Evolutionary conservation across 2,888 invertebrate genomes (phyloP).

Genomic region (Xanthorhoe spadicearia): DNA sequence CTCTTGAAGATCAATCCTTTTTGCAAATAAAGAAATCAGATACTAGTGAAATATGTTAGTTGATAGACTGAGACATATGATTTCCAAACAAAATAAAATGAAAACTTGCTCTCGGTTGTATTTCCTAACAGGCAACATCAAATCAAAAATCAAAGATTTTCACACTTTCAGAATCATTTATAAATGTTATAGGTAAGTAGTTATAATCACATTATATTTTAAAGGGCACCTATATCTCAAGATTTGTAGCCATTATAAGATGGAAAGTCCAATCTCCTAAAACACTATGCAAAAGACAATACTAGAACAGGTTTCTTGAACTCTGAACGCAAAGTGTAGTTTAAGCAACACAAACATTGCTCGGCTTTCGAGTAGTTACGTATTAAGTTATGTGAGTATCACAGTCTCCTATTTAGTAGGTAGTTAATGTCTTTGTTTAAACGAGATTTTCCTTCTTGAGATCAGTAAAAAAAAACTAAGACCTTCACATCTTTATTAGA

Average conservation of each 20-base stretch:
- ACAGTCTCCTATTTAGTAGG: background rate
- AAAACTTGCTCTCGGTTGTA: too few species aligned
- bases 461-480: too few species aligned
- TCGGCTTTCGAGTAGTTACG: background rate
- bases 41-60: too few species aligned
- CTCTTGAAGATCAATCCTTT: background rate
- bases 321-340: constrained; percentile 13
- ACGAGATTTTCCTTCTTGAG: background rate
- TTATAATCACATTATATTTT: too few species aligned
- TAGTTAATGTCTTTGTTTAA: background rate
- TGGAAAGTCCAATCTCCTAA: constrained; percentile 14
- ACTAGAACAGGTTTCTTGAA: background rate
- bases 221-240: background rate
- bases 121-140: too few species aligned
- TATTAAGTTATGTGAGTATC: too few species aligned
- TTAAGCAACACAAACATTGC: constrained; percentile 11
- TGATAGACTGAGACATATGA: too few species aligned
- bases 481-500: too few species aligned
- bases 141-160: background rate
- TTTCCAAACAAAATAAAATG: too few species aligned
- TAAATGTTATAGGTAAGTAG: background rate
- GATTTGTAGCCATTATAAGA: constrained; percentile 1
- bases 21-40: too few species aligned
- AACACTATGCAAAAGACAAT: constrained; percentile 1
- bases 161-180: background rate